Conservation (phyloP, 2,888 invertebrate species). For the Ganaspis brasiliensis region DNA sequence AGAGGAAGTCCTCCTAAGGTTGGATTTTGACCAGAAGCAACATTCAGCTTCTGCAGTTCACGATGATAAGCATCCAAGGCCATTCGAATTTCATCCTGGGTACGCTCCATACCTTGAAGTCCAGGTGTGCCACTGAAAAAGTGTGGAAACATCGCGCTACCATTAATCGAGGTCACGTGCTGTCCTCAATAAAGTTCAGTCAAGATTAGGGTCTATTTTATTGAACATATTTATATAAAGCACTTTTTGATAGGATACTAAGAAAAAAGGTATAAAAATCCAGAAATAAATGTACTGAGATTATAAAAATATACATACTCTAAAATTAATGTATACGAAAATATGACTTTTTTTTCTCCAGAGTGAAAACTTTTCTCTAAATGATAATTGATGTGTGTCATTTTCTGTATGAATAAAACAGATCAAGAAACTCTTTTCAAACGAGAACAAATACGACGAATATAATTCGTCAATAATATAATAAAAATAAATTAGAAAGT, state of each 20-base stretch:
- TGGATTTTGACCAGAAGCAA: slow-evolving; percentile 79
- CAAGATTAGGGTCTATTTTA: slow-evolving; percentile 30
- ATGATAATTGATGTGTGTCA: slow-evolving; percentile 12
- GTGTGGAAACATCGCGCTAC: slow-evolving; percentile 89
- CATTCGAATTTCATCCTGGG: slow-evolving; percentile 94
- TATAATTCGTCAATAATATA: slow-evolving; percentile 27
- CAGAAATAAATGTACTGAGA: not conserved
- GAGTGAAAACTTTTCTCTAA: not conserved
- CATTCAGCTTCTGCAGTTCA: slow-evolving; percentile 94
- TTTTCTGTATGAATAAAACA: not conserved
- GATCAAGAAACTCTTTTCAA: not conserved
- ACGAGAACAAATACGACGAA: not conserved
- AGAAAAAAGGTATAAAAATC: too few relatives aligned
- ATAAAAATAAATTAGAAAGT: not conserved
- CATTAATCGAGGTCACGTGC: slow-evolving; percentile 80
- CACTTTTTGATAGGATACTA: too few relatives aligned
- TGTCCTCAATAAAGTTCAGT: slow-evolving; percentile 79
- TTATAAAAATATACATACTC: not conserved
- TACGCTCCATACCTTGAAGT: slow-evolving; percentile 80
- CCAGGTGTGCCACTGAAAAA: slow-evolving; percentile 88
- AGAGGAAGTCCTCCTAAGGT: slow-evolving; percentile 83
- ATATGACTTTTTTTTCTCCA: not conserved
- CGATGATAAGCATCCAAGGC: slow-evolving; percentile 96
- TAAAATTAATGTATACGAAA: not conserved
- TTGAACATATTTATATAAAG: too few relatives aligned